Evolutionary conservation across 2,113 vertebrate species (phyloP), one percentile per base, ranked within the genome.

Genomic region (Hydrolagus affinis): DNA sequence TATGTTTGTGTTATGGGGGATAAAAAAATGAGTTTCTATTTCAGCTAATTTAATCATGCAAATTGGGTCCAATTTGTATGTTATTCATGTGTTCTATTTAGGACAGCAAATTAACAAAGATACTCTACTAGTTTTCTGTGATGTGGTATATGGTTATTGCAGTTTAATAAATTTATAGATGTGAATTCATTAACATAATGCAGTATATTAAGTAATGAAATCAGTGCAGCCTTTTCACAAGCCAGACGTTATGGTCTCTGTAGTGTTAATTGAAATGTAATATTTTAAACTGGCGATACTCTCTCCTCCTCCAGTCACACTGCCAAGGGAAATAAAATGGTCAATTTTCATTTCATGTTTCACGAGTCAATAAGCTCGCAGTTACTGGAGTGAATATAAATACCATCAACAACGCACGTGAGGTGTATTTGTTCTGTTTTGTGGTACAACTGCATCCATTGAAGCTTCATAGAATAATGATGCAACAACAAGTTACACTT

Each of bases 121-220:
- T 83, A 28, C 62, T 62, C 60, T 17, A 68, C 15, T 30, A 83
- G 78, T 83, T 66, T 83, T 83, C 28, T 66, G 1, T 64, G 19
- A 11, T 83, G 21, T 25, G 15, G 30, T 17, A 66, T 64, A 10
- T 30, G 62, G 60, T 66, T 32, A 68, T 66, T 83, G 32, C 28
- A 28, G 17, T 66, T 30, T 21, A 66, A 68, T 11, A 3, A 21
- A 21, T 64, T 83, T 83, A 83, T 17, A 32, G 64, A n/a, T 11
- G 19, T 6, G 66, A 62, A 17, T 83, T 83, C 66, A 83, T 83
- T 83, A 83, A 19, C 78, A 66, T 83, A 83, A 83, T 83, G 64
- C 66, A 75, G 56, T 44, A 44, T 75, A 75, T 56, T 32, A 66
- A 83, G 64, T 64, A 10, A 15, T 28, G 66, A 66, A 28, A 28